phyloP scores from a whole-genome alignment of 2,888 invertebrate genomes.

The Agrochola circellaris region DNA sequence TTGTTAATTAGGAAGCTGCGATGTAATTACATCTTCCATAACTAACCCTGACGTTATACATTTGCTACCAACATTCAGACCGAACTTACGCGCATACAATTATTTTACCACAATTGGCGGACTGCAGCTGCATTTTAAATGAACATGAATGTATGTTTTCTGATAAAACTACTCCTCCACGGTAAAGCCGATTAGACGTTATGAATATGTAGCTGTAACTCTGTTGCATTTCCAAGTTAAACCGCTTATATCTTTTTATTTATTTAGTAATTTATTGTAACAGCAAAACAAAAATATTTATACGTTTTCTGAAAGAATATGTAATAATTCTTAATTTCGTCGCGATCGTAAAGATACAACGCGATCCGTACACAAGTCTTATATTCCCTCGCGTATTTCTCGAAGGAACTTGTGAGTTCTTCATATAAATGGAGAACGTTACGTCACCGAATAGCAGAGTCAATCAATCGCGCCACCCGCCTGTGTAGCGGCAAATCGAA shows the following conservation, averaged over 20 bases:
- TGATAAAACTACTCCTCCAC: conserved; percentile 61
- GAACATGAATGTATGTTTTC: conserved; percentile 65
- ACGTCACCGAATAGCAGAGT: conserved; percentile 80
- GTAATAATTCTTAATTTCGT: conserved; percentile 53
- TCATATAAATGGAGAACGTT: conserved; percentile 85
- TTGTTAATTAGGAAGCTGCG: conserved; percentile 58
- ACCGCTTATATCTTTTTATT: conserved; percentile 15
- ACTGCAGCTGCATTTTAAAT: conserved; percentile 71
- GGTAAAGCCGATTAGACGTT: conserved; percentile 34
- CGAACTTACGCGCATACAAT: conserved; percentile 54
- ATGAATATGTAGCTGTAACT: conserved; percentile 39
- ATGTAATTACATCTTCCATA: conserved; percentile 61
- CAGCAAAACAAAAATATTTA: conserved; percentile 21
- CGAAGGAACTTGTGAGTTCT: conserved; percentile 79
- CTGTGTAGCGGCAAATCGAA: conserved; percentile 87
- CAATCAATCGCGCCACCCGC: conserved; percentile 83
- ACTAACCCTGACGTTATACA: conserved; percentile 47
- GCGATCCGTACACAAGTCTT: conserved; percentile 29
- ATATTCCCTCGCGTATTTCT: conserved; percentile 70
- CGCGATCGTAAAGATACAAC: conserved; percentile 48
- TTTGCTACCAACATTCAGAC: conserved; percentile 53
- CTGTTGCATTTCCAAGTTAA: conserved; percentile 22
- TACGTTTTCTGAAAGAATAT: conserved; percentile 7
- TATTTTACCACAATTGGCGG: conserved; percentile 66
- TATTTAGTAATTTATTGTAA: conserved; percentile 6